phyloP scores from a whole-genome alignment of 2,888 invertebrate species.

The Carterocephalus palaemon region DNA sequence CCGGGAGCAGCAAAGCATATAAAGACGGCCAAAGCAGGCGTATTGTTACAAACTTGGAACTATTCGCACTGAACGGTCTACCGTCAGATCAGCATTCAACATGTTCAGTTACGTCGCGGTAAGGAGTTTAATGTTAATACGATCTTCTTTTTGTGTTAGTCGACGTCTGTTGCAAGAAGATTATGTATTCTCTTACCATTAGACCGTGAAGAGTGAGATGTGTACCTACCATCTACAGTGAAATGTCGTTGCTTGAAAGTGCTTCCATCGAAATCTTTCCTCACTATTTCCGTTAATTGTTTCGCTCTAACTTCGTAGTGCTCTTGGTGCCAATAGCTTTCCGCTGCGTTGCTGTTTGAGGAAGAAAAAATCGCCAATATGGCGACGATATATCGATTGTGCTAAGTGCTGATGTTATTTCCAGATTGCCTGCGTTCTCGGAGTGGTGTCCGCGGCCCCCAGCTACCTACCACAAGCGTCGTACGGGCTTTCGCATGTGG shows the following conservation, averaged over 20 bases:
- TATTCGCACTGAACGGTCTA: constrained; percentile 35
- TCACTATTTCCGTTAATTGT: no score
- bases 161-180: no score
- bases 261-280: no score
- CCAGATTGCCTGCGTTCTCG: constrained; percentile 58
- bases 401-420: background rate
- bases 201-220: no score
- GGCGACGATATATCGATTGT: constrained; percentile 5
- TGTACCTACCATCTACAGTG: no score
- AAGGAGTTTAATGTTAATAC: constrained; percentile 37
- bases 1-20: constrained; percentile 45
- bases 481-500: constrained; percentile 35
- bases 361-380: no score
- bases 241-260: no score
- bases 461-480: constrained; percentile 27
- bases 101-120: constrained; percentile 64
- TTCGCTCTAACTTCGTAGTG: no score
- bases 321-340: no score
- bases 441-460: constrained; percentile 54
- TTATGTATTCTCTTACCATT: no score
- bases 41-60: constrained; percentile 29
- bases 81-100: constrained; percentile 38
- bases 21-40: constrained; percentile 42
- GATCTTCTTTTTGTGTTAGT: no score
- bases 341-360: no score